These are phyloP conservation scores for Ernsta delagoae DNA, from an alignment of 2,888 invertebrate species.

Conservation along the genomic window DNA sequence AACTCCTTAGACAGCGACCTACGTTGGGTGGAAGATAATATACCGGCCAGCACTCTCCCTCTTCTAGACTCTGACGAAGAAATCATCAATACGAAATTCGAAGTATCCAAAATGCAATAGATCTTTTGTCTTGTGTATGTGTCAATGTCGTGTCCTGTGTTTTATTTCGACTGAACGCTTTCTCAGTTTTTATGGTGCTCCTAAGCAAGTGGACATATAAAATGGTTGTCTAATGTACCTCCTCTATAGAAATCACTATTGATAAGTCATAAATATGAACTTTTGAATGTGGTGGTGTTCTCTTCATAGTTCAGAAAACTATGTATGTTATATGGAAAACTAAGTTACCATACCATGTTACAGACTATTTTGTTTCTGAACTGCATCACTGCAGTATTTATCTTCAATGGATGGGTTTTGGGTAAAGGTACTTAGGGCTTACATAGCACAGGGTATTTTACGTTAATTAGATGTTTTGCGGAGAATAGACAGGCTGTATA, in stretches of 20 bases:
- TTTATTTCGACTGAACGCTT: constrained; percentile 46
- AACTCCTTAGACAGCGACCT: constrained; percentile 76
- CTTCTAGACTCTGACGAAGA: constrained; percentile 91
- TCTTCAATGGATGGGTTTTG: too few species aligned
- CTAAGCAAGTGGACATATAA: constrained; percentile 1
- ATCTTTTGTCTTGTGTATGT: constrained; percentile 45
- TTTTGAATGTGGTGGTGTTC: neutral
- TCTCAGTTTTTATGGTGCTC: constrained; percentile 12
- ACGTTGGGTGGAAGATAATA: constrained; percentile 97
- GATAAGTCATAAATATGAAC: neutral
- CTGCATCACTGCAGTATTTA: neutral
- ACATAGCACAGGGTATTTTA: constrained; percentile 4
- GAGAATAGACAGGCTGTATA: neutral
- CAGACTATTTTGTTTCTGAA: neutral
- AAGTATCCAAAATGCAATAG: constrained; percentile 95
- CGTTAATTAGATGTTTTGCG: neutral
- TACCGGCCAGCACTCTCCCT: constrained; percentile 90
- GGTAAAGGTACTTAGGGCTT: neutral
- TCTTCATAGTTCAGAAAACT: neutral
- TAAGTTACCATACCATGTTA: too few species aligned
- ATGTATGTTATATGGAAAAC: too few species aligned
- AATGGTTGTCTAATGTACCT: constrained; percentile 1
- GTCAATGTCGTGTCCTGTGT: constrained; percentile 44
- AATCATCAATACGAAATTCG: constrained; percentile 93
- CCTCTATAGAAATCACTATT: neutral